phyloP scores from a whole-genome alignment of 2,888 invertebrate species.

The Lumbricus terrestris region DNA sequence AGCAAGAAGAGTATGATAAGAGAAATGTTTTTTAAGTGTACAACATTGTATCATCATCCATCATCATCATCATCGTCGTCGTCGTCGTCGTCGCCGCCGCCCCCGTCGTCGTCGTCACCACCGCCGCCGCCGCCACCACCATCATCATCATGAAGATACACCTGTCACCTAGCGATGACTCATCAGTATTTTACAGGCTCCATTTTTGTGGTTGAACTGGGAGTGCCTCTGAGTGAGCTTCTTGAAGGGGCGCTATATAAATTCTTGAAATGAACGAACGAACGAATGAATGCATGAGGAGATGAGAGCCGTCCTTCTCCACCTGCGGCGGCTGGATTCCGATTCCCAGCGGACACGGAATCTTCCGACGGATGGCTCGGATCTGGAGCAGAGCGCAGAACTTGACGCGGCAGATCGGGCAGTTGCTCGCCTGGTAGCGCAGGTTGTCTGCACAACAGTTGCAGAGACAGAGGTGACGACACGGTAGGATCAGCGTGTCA shows the following conservation, averaged over 20 bases:
- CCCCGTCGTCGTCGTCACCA: too few relatives aligned
- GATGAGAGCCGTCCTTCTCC: background rate
- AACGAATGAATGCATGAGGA: too few relatives aligned
- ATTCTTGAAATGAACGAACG: background rate
- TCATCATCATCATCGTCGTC: too few relatives aligned
- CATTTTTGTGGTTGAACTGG: background rate
- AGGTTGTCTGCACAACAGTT: slow-evolving; percentile 95
- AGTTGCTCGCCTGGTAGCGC: slow-evolving; percentile 89
- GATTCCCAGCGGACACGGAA: background rate
- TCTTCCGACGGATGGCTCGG: slow-evolving; percentile 79
- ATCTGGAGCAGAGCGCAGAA: slow-evolving; percentile 95
- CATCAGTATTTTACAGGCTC: too few relatives aligned
- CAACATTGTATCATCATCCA: too few relatives aligned
- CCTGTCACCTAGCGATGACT: too few relatives aligned
- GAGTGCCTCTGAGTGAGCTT: too few relatives aligned
- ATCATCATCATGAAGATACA: too few relatives aligned
- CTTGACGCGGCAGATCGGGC: slow-evolving; percentile 97
- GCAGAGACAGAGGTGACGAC: slow-evolving; percentile 92
- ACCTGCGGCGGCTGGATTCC: background rate
- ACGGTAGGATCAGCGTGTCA: slow-evolving; percentile 94
- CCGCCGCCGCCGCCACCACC: too few relatives aligned
- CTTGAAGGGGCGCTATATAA: background rate
- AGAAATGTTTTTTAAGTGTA: too few relatives aligned
- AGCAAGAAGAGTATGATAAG: background rate
- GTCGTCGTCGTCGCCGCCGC: too few relatives aligned